These are phyloP conservation scores for Sorex maritimensis DNA, from an alignment of 2,797 vertebrate species.

Conservation along the genomic window DNA sequence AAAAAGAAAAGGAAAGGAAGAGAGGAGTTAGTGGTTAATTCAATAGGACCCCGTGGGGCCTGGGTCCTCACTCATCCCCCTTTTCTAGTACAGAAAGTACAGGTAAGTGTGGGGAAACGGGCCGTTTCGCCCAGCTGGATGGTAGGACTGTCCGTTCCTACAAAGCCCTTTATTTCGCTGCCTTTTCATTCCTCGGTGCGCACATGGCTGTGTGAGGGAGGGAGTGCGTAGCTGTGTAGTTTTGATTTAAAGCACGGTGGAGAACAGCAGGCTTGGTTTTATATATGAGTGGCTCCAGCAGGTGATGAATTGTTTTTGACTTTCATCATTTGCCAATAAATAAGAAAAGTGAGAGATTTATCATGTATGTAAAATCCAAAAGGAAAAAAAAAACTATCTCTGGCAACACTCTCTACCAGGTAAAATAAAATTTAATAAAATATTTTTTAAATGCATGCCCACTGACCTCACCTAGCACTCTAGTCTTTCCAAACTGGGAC, in stretches of 20 bases:
- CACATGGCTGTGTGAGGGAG: background rate
- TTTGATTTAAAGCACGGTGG: constrained; percentile 79
- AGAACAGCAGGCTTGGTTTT: constrained; percentile 71
- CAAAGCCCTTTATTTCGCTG: constrained; percentile 64
- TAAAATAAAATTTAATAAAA: constrained; percentile 62
- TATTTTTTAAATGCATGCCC: background rate
- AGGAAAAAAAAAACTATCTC: constrained; percentile 3
- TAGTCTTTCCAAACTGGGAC: constrained; percentile 23
- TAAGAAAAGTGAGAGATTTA: constrained; percentile 78
- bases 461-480: constrained; percentile 41
- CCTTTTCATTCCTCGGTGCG: constrained; percentile 39
- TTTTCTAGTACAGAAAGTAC: background rate
- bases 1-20: no score
- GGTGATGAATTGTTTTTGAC: constrained; percentile 79
- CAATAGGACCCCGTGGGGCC: background rate
- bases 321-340: constrained; percentile 79
- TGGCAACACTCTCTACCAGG: constrained; percentile 69
- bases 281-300: constrained; percentile 72
- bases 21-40: constrained; percentile 30
- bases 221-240: constrained; percentile 13
- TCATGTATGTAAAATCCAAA: constrained; percentile 32
- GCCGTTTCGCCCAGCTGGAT: background rate
- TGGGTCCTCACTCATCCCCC: background rate
- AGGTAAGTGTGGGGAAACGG: background rate
- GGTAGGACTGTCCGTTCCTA: background rate